Evolutionary conservation across 2,113 vertebrate species (phyloP).

Genomic region (Peromyscus maniculatus): DNA sequence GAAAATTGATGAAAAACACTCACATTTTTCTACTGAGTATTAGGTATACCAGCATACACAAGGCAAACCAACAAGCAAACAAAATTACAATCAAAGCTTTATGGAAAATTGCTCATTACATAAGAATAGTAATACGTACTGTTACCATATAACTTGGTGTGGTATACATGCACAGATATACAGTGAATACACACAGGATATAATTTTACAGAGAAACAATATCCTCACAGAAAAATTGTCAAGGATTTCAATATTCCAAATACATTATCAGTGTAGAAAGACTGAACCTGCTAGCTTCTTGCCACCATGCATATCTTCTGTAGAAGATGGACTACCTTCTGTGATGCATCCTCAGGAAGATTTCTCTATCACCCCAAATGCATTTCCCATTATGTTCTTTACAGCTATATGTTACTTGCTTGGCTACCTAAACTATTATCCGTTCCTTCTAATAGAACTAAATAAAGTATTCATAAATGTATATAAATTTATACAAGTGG

Average conservation of each 20-base stretch:
- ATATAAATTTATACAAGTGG: too few species aligned
- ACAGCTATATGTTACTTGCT: neutral
- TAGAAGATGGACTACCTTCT: too few species aligned
- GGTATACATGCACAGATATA: neutral
- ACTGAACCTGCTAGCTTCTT: too few species aligned
- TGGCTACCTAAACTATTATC: neutral
- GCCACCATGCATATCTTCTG: too few species aligned
- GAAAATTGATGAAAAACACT: conserved; percentile 25
- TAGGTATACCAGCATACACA: neutral
- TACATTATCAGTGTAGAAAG: too few species aligned
- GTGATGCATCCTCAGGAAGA: too few species aligned
- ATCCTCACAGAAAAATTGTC: neutral
- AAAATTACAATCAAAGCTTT: neutral
- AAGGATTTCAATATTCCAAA: too few species aligned
- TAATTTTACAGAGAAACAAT: neutral
- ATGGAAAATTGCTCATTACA: neutral
- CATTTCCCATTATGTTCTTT: conserved; percentile 48
- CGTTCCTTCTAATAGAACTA: neutral
- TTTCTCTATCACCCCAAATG: neutral
- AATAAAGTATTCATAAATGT: too few species aligned
- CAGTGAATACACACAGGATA: neutral
- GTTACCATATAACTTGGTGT: neutral
- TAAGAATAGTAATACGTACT: neutral
- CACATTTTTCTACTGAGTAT: neutral
- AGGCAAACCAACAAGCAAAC: neutral